These are phyloP conservation scores for Hydropsyche betteni DNA, from an alignment of 2,888 invertebrate species.

Conservation along the genomic window DNA sequence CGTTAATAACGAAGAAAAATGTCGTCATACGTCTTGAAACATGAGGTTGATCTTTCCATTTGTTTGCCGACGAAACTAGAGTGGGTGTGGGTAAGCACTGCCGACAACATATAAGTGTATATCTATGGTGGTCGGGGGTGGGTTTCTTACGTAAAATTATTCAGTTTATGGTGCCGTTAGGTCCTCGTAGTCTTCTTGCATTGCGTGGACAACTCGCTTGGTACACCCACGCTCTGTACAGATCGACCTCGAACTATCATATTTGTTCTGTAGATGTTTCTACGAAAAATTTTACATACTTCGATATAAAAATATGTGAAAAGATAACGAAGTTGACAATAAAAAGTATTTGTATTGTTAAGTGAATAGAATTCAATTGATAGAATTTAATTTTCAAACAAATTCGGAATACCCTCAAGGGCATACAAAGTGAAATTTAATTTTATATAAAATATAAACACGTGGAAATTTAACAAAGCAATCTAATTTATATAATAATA, in stretches of 20 bases:
- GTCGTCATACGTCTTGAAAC: constrained; percentile 23
- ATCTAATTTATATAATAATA: too few relatives aligned
- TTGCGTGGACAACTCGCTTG: neutral
- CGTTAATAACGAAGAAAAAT: constrained; percentile 25
- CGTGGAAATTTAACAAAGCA: too few relatives aligned
- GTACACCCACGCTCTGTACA: neutral
- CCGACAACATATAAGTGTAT: neutral
- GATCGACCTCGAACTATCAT: too few relatives aligned
- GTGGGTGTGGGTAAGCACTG: neutral
- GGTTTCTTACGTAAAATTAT: constrained; percentile 11
- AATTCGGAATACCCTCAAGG: too few relatives aligned
- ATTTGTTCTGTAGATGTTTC: too few relatives aligned
- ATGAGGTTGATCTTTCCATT: constrained; percentile 6
- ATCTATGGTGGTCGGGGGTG: neutral
- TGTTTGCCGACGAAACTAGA: constrained; percentile 17
- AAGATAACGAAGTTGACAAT: too few relatives aligned
- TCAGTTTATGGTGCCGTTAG: constrained; percentile 10
- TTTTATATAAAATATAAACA: too few relatives aligned
- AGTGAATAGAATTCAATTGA: too few relatives aligned
- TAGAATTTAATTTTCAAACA: too few relatives aligned
- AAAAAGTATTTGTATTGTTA: neutral
- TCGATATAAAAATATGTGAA: neutral
- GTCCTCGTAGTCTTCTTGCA: constrained; percentile 5
- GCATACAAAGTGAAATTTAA: too few relatives aligned
- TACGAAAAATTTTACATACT: neutral